Evolutionary conservation across 1,140 invertebrate species (phyloP), one percentile per base, ranked within the genome.

Genomic region (Ips typographus): DNA sequence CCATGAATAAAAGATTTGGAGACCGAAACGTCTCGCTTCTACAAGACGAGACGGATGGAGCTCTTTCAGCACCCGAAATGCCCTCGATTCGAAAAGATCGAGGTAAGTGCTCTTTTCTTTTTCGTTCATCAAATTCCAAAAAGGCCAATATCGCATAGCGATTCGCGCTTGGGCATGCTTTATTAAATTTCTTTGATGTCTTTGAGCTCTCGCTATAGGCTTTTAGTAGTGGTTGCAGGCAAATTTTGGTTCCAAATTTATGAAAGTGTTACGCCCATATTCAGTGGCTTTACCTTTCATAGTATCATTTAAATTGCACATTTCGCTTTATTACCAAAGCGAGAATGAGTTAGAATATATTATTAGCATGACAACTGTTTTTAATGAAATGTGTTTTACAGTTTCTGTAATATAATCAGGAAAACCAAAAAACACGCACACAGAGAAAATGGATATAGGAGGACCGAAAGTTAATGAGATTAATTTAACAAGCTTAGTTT

Each of bases 41-140:
- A 62, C 87, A 91, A 79, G 90, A 93, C 76, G 91, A 94, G 75
- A 90, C 88, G 72, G 91, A 94, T 80, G 91, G 92, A 43, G 90
- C 91, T 56, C 83, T 92, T 40, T 92, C 91, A 49, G 92, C 91
- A 43, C 91, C 92, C 2, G 92, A 94, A 83, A 86, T 90, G 79
- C 88, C 90, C 74, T 86, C 87, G 61, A 84, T 86, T 66, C 83
- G 88, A 71, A 84, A 89, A 56, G 88, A 90, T 74, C 76, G 81
- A 75, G 80, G 81, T 81, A 75, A 75, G 71, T 70, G 66, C 56
- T 8, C 47, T 60, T 59, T 49, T 41, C 41, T 44, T 61, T 38
- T 44, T 55, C 37, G 44, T 37, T 55, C n/a, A 55, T n/a, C n/a
- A 4, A 4, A n/a, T 47, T 6, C 36, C 8, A 38, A 58, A 58